Evolutionary conservation across 2,113 vertebrate genomes (phyloP).

Genomic region (Loxodonta africana): DNA sequence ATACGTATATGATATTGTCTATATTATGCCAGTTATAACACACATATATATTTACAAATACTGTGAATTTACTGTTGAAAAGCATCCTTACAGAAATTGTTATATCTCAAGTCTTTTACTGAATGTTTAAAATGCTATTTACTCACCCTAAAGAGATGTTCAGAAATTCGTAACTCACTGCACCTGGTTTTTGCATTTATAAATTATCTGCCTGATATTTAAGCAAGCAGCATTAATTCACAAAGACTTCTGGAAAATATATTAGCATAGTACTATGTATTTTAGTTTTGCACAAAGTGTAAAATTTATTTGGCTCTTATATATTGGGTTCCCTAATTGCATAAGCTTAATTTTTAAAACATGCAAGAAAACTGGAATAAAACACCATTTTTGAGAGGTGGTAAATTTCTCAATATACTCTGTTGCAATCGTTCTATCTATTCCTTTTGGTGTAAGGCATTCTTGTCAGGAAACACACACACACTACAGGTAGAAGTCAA

Average conservation of each 20-base stretch:
- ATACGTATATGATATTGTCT: neutral
- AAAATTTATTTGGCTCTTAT: constrained; percentile 45
- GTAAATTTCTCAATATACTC: constrained; percentile 23
- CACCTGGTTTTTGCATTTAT: constrained; percentile 5
- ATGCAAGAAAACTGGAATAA: neutral
- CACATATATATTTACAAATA: neutral
- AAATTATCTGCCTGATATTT: constrained; percentile 14
- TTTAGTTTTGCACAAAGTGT: neutral
- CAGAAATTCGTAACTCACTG: neutral
- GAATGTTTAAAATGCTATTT: constrained; percentile 32
- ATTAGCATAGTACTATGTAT: neutral
- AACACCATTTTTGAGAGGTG: neutral
- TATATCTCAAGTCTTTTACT: neutral
- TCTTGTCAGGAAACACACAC: neutral
- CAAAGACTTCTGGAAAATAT: neutral
- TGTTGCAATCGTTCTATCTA: neutral
- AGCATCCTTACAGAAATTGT: neutral
- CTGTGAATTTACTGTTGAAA: neutral
- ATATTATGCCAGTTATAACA: neutral
- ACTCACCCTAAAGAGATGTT: neutral
- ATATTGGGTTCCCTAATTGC: neutral
- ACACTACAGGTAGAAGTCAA: constrained; percentile 14
- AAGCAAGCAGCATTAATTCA: constrained; percentile 64
- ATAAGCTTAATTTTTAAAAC: constrained; percentile 55
- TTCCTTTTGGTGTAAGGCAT: neutral